Conservation (phyloP, 2,888 invertebrate species). For the Tridacna gigas region DNA sequence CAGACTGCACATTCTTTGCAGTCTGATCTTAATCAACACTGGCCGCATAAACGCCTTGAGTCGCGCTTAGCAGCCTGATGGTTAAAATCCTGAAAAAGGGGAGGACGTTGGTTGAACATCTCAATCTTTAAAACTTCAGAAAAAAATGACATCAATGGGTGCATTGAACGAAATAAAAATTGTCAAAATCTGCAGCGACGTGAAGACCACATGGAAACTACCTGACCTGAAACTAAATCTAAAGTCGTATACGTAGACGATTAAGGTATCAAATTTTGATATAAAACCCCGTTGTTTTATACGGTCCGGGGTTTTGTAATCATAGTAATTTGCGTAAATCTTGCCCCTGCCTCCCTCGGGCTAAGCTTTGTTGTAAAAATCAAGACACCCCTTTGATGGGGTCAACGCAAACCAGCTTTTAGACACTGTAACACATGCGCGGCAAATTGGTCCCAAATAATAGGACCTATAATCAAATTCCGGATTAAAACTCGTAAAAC, state of each 20-base stretch:
- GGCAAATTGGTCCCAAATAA: conserved; percentile 9
- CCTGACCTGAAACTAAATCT: too few relatives aligned
- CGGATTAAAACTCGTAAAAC: not conserved
- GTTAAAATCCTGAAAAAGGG: too few relatives aligned
- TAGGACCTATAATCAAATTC: not conserved
- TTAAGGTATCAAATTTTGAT: conserved; percentile 51
- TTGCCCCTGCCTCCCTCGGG: conserved; percentile 19
- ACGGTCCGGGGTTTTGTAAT: conserved; percentile 19
- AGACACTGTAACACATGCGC: conserved; percentile 19
- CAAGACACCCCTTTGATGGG: not conserved
- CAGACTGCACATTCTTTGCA: too few relatives aligned
- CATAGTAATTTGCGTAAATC: conserved; percentile 27
- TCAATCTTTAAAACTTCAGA: not conserved
- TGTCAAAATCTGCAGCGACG: too few relatives aligned
- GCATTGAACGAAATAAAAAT: too few relatives aligned
- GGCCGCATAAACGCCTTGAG: too few relatives aligned
- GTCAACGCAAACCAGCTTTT: not conserved
- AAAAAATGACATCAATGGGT: not conserved
- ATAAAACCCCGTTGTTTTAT: conserved; percentile 35
- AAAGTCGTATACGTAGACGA: too few relatives aligned
- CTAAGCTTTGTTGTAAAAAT: not conserved
- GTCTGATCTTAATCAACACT: too few relatives aligned
- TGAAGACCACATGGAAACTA: too few relatives aligned
- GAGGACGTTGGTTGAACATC: too few relatives aligned
- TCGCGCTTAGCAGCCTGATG: too few relatives aligned